Percentiles rank a stretch among this genome's conserved stretches.
Evolutionary conservation across 2,888 invertebrate species (phyloP).

Genomic region (Trichacis sp.): DNA sequence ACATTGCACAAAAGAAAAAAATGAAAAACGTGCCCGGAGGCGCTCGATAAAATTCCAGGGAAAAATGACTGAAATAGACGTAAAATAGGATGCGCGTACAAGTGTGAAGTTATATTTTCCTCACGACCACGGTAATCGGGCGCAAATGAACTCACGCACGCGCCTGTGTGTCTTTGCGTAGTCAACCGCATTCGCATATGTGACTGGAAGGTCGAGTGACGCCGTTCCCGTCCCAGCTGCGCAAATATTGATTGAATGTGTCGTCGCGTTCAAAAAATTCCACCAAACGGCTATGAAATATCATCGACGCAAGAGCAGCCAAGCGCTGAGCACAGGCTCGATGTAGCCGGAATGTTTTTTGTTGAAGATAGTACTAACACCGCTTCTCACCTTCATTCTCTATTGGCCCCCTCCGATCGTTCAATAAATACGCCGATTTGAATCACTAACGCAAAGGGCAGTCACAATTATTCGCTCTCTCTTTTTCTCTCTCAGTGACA

Average conservation of each 20-base stretch:
- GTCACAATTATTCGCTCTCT: slow-evolving; percentile 14
- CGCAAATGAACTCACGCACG: slow-evolving; percentile 37
- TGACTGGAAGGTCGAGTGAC: slow-evolving; percentile 69
- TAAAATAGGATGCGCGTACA: slow-evolving; percentile 5
- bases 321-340: background rate
- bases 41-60: background rate
- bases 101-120: slow-evolving; percentile 8
- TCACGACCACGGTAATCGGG: slow-evolving; percentile 25
- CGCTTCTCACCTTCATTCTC: slow-evolving; percentile 15
- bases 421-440: slow-evolving; percentile 24
- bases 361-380: background rate
- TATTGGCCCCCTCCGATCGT: slow-evolving; percentile 27
- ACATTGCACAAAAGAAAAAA: background rate
- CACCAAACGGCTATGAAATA: slow-evolving; percentile 61
- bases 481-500: slow-evolving; percentile 26
- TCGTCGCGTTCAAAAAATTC: slow-evolving; percentile 67
- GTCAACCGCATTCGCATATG: slow-evolving; percentile 60
- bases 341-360: background rate
- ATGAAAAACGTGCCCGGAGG: background rate
- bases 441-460: slow-evolving; percentile 35
- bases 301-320: slow-evolving; percentile 37
- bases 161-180: slow-evolving; percentile 42
- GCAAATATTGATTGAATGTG: slow-evolving; percentile 69
- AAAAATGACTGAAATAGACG: background rate
- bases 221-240: slow-evolving; percentile 63